Conservation (phyloP, 2,888 invertebrate genomes). For the Palloptera scutellata region DNA sequence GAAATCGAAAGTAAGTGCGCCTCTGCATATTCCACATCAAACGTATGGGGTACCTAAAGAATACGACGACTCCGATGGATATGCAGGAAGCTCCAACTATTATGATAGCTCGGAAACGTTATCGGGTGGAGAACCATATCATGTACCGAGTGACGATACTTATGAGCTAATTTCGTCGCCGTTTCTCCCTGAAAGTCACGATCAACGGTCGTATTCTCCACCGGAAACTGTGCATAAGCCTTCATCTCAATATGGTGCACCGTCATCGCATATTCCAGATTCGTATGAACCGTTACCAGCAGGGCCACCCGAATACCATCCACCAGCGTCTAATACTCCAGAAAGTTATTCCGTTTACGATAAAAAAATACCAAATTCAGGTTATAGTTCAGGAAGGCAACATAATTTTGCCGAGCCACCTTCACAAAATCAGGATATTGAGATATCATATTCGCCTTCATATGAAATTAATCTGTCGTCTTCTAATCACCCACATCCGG, state of each 20-base stretch:
- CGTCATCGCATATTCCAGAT: constrained; percentile 25
- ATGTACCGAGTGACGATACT: too few species aligned
- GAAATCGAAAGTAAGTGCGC: constrained; percentile 13
- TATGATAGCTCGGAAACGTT: too few species aligned
- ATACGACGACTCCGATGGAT: too few species aligned
- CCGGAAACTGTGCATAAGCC: too few species aligned
- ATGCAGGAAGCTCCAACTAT: too few species aligned
- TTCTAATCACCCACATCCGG: constrained; percentile 13
- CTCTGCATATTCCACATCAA: constrained; percentile 37
- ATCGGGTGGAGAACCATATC: too few species aligned
- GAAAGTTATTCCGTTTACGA: constrained; percentile 49
- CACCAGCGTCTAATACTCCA: constrained; percentile 30
- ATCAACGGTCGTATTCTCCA: too few species aligned
- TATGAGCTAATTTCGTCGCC: too few species aligned
- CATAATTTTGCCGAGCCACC: constrained; percentile 57
- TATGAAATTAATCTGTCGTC: constrained; percentile 52
- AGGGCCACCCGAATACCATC: constrained; percentile 7
- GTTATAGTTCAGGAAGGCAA: constrained; percentile 41
- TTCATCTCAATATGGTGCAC: too few species aligned
- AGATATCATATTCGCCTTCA: constrained; percentile 56
- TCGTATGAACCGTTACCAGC: not conserved
- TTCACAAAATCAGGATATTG: constrained; percentile 42
- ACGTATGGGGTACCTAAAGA: constrained; percentile 46
- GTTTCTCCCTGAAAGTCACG: too few species aligned
- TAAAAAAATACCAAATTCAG: constrained; percentile 50